Evolutionary conservation across 2,888 invertebrate genomes (phyloP), one percentile per base, ranked within the genome.

Genomic region (Atherix ibis): DNA sequence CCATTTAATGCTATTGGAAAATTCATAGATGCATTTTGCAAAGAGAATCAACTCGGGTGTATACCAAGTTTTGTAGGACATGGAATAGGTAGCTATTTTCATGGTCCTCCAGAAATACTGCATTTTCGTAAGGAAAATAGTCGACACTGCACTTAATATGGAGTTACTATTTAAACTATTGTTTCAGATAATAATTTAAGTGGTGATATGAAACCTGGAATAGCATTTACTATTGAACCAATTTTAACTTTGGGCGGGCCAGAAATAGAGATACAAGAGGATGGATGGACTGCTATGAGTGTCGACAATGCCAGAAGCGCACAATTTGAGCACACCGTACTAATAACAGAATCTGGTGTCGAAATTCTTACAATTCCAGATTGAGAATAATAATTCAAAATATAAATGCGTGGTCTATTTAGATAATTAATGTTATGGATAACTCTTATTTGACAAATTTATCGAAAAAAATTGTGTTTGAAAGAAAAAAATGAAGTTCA

Each of bases 161-260:
- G 9, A 32, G 19, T 36, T 22, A 10, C 17, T 28, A 18, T 5
- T 8, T 15, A 27, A 16, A 2, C 28, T 18, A 2, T 29, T n/a
- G 25, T 34, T 33, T 9, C 50, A 79, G 81, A 63, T 43, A 80
- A 82, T 49, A 51, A 67, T 33, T 65, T 68, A 44, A 68, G 70
- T 1, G 83, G 80, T 1, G 50, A 56, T 31, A 91, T 92, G 91
- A 53, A 68, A 45, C 60, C 79, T 3, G 89, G 89, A n/a, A 91
- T 91, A 84, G 83, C 84, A 1, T 94, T 95, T 51, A 95, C 94
- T 0, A 83, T 95, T 48, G 94, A 95, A 52, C 95, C 95, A 8
- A 76, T 82, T 6, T 51, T 95, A 12, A 73, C 78, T 2, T 78
- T 85, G 45, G 91, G 91, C 1, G 62, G 59, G 2, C 65, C 67